Conservation (phyloP, 2,797 vertebrate genomes). For the Myotis pilosus region DNA sequence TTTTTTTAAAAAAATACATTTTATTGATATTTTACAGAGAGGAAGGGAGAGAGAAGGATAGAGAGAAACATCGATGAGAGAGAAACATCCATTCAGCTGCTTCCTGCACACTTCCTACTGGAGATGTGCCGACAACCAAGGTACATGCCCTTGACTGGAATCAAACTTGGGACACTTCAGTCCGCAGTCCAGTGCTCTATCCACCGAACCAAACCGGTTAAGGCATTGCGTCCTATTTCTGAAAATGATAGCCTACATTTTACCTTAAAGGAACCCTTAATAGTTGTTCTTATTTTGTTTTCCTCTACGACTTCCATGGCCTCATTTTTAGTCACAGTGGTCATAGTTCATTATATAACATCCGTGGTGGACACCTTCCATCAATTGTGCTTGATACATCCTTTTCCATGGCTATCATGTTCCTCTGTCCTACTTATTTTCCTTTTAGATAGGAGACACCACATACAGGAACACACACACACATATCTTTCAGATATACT, state of each 20-base stretch:
- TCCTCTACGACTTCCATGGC: neutral
- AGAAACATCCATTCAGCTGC: too few relatives aligned
- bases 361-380: conserved; percentile 5
- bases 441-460: conserved; percentile 51
- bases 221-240: neutral
- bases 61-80: too few relatives aligned
- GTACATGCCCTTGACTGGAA: too few relatives aligned
- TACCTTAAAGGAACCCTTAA: neutral
- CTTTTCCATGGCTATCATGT: neutral
- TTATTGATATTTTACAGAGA: too few relatives aligned
- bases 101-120: too few relatives aligned
- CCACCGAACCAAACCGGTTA: too few relatives aligned
- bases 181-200: too few relatives aligned
- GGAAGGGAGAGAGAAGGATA: too few relatives aligned
- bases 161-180: too few relatives aligned
- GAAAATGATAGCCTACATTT: neutral
- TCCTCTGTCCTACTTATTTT: conserved; percentile 43
- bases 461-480: neutral
- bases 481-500: conserved; percentile 5
- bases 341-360: neutral
- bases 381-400: neutral
- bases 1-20: neutral
- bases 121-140: too few relatives aligned
- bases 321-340: neutral
- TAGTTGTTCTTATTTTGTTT: neutral